Evolutionary conservation across 64 coral and sea anemone species (phyloP).

Genomic region (Stichodactyla mertensii): DNA sequence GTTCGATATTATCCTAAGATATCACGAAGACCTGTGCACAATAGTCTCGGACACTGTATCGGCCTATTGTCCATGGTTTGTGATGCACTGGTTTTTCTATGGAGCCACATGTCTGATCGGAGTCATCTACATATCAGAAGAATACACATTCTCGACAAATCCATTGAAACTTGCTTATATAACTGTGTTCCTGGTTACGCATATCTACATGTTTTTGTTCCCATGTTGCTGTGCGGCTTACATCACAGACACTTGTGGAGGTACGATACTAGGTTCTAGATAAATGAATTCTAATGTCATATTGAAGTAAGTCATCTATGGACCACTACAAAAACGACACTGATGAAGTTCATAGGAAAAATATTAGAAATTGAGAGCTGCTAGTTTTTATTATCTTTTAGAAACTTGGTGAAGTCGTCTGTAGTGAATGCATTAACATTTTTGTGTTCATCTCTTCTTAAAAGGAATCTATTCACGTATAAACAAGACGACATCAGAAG

Average conservation of each 20-base stretch:
- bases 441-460: neutral
- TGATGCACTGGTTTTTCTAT: constrained; percentile 56
- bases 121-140: constrained; percentile 46
- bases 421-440: neutral
- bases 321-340: no score
- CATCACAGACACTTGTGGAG: constrained; percentile 54
- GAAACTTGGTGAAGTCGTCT: neutral
- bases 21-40: constrained; percentile 49
- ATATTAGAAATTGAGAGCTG: no score
- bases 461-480: constrained; percentile 42
- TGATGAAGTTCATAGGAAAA: no score
- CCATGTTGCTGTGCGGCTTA: constrained; percentile 64
- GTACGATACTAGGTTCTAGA: constrained; percentile 9
- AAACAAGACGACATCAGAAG: constrained; percentile 39
- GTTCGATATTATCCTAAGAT: constrained; percentile 19
- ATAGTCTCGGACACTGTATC: constrained; percentile 51
- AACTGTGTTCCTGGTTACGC: constrained; percentile 13
- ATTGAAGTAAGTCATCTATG: no score
- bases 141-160: constrained; percentile 26
- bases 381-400: neutral
- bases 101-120: constrained; percentile 39
- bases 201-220: constrained; percentile 50
- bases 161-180: constrained; percentile 27
- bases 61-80: constrained; percentile 57
- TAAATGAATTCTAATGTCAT: no score